Evolutionary conservation across 2,113 vertebrate genomes (phyloP), one percentile per base, ranked within the genome.

Genomic region (Sturnus vulgaris): DNA sequence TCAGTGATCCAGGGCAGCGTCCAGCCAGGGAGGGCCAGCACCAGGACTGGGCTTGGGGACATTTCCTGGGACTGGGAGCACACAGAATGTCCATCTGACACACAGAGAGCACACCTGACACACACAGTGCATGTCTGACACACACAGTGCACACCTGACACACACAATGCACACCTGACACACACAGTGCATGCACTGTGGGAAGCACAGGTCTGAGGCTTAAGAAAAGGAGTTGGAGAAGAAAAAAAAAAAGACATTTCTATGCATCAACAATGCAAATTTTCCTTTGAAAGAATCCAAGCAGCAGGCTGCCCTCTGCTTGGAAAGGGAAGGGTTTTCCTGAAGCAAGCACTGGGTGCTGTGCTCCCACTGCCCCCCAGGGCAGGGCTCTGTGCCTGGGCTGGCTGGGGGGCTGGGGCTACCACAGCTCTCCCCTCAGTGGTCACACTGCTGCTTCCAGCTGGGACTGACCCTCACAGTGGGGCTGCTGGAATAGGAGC

Each of bases 391-490:
- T 3, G 30, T 24, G 23, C 6, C 75, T 24, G 37, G 14, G 50
- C 61, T 46, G 56, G 12, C 59, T 7, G 61, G n/a, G 42, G 59
- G 6, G 39, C 63, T 10, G n/a, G 33, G 56, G 39, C 28, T 5
- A 1, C 1, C 2, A 3, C 47, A 52, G 53, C 75, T 10, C 33
- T n/a, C 3, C 39, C 70, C 60, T 72, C 15, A 1, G n/a, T 2
- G 20, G n/a, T 52, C 57, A 7, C 0, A 0, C 39, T 1, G 2
- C 50, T 39, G 37, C n/a, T 33, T 16, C 56, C 37, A 18, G n/a
- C 49, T 15, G 4, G 5, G 18, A 8, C 0, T 40, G 17, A 8
- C n/a, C 24, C 40, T n/a, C 46, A 23, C 28, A 1, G 2, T 3
- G 23, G 33, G 10, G 14, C 66, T 79, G 28, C 16, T 55, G 60